These are phyloP conservation scores for Apogon hyalosoma DNA, from an alignment of 2,797 vertebrate species.

Conservation along the genomic window DNA sequence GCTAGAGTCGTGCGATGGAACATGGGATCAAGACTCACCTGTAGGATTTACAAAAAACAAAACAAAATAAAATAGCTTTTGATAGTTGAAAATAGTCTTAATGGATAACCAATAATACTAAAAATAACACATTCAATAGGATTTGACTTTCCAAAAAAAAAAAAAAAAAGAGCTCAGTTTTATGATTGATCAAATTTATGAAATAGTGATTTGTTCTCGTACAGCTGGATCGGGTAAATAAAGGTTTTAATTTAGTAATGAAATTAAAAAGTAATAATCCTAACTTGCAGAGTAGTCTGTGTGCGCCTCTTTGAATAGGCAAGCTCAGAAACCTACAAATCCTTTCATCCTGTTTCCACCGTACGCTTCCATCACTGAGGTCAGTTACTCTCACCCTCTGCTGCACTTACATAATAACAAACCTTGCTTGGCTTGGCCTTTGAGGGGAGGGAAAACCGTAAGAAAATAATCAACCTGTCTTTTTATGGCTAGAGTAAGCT, in stretches of 20 bases:
- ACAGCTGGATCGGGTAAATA: too few species aligned
- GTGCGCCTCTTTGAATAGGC: conserved; percentile 41
- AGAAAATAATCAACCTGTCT: background rate
- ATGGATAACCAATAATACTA: too few species aligned
- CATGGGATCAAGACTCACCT: too few species aligned
- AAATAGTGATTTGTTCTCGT: background rate
- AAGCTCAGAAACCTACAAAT: conserved; percentile 73
- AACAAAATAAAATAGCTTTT: too few species aligned
- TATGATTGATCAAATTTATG: background rate
- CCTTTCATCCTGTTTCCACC: conserved; percentile 79
- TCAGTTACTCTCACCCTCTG: conserved; percentile 60
- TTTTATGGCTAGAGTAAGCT: background rate
- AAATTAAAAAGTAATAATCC: background rate
- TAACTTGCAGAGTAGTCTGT: conserved; percentile 19
- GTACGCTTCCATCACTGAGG: conserved; percentile 62
- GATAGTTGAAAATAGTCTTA: too few species aligned
- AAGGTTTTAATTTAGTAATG: background rate
- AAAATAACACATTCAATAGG: too few species aligned
- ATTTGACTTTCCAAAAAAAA: too few species aligned
- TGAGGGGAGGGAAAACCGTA: conserved; percentile 24
- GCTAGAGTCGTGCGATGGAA: too few species aligned
- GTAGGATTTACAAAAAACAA: too few species aligned
- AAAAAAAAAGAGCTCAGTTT: too few species aligned
- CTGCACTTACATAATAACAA: conserved; percentile 57
- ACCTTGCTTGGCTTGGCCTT: conserved; percentile 16